Base-by-base conservation (phyloP, 2,797 vertebrate genomes). In the Cossypha polioptera region DNA sequence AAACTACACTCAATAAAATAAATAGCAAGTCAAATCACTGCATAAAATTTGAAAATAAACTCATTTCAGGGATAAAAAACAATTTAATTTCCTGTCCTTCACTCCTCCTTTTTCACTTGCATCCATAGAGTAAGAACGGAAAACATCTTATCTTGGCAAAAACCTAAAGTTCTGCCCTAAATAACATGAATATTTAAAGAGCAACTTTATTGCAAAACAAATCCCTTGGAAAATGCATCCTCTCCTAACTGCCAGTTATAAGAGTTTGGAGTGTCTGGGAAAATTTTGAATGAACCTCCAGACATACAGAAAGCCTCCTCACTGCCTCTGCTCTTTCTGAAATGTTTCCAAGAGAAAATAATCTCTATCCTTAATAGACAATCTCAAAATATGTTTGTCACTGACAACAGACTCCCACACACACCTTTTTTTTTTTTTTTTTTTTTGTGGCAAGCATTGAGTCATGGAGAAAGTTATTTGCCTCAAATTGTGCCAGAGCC, bases 1-100 rank as follows among this genome's bases (percentile, higher is more conserved):
- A 84, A 90, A 51, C 35, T 43, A 19, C 2, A 7, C 43, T 69
- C 33, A 31, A 59, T 83, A 75, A 95, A 93, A 95, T 58, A 91
- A 92, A 74, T n/a, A 75, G 25, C 31, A 77, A 87, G 42, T 68
- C 42, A 92, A 89, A 88, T 69, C 36, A 53, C 12, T 29, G 48
- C 73, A 86, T 68, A 77, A 92, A 90, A 81, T 59, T 88, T 75
- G 31, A 90, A 89, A 91, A 81, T 15, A 90, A 86, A 65, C 25
- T 58, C 81, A 83, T 78, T 72, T 28, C 5, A 71, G 57, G 16
- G 33, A 81, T 66, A 77, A 90, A 86, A 93, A 29, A 19, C 24
- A 33, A 7, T 22, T 78, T 35, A 25, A 68, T 77, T 77, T 83
- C 72, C 42, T 74, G 29, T 51, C 16, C 17, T 88, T 33, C 18